A percentile compares a stretch with the other conserved stretches of the same genome.
Conservation (phyloP, 2,888 invertebrate genomes). For the Nymphalis polychloros region DNA sequence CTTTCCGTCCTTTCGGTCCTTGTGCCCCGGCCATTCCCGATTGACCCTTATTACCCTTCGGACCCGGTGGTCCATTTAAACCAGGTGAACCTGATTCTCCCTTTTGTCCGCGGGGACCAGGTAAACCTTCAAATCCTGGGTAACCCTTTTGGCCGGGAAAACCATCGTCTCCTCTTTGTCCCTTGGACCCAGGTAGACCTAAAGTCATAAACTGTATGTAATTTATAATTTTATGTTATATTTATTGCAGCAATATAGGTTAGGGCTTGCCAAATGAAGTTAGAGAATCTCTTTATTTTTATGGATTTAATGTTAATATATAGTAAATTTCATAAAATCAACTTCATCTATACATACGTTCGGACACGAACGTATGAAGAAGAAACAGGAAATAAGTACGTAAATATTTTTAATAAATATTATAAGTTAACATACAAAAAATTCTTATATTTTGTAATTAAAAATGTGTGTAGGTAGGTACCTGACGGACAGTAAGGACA, state of each 20-base stretch:
- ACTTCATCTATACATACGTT: no score
- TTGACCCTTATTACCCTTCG: conserved; percentile 47
- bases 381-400: no score
- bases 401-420: not conserved
- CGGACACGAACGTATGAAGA: no score
- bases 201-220: not conserved
- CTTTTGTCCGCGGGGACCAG: conserved; percentile 57
- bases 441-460: not conserved
- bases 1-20: conserved; percentile 79
- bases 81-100: conserved; percentile 66
- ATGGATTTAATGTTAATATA: no score
- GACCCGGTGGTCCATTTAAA: conserved; percentile 57
- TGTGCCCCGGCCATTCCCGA: conserved; percentile 64
- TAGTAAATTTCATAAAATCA: not conserved
- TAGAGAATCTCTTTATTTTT: no score
- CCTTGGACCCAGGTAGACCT: conserved; percentile 65
- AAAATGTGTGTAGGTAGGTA: conserved; percentile 41
- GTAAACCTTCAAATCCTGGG: conserved; percentile 58
- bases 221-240: not conserved
- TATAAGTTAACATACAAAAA: not conserved
- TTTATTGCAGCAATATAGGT: not conserved
- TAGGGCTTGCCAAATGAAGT: no score
- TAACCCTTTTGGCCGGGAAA: conserved; percentile 59
- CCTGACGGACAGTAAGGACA: conserved; percentile 74
- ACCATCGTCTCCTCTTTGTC: conserved; percentile 63